Conservation (phyloP, 2,888 invertebrate species). For the Zaprionus obscuricornis region DNA sequence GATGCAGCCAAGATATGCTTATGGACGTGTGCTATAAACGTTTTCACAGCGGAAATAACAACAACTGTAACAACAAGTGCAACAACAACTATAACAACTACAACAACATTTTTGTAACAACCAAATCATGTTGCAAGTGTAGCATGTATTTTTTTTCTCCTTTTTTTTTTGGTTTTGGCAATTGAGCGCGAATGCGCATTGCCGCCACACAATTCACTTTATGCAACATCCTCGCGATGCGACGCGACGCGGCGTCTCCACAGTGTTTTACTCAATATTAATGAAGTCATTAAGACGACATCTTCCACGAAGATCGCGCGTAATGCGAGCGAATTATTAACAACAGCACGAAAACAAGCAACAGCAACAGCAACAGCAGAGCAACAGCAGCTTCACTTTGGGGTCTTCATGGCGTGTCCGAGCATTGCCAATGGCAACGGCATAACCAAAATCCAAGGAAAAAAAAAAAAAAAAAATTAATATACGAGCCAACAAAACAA, state of each 20-base stretch:
- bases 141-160: conserved; percentile 33
- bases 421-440: conserved; percentile 49
- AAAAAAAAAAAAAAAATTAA: conserved; percentile 35
- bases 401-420: conserved; percentile 44
- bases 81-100: conserved; percentile 13
- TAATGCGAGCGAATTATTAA: conserved; percentile 78
- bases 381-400: neutral
- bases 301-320: conserved; percentile 76
- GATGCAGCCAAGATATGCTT: conserved; percentile 38
- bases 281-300: conserved; percentile 79
- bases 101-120: conserved; percentile 17
- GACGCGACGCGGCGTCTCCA: neutral
- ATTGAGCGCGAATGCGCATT: conserved; percentile 60
- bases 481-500: conserved; percentile 43
- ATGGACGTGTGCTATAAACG: conserved; percentile 57
- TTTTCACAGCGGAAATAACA: conserved; percentile 58
- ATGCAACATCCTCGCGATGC: conserved; percentile 17
- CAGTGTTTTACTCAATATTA: conserved; percentile 76
- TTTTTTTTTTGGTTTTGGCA: conserved; percentile 45
- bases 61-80: conserved; percentile 7
- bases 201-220: conserved; percentile 44
- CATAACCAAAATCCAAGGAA: conserved; percentile 15
- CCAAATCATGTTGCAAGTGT: conserved; percentile 48
- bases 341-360: conserved; percentile 73
- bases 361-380: conserved; percentile 17